Base-by-base conservation (phyloP, 2,888 invertebrate genomes). In the Lasius platythorax region DNA sequence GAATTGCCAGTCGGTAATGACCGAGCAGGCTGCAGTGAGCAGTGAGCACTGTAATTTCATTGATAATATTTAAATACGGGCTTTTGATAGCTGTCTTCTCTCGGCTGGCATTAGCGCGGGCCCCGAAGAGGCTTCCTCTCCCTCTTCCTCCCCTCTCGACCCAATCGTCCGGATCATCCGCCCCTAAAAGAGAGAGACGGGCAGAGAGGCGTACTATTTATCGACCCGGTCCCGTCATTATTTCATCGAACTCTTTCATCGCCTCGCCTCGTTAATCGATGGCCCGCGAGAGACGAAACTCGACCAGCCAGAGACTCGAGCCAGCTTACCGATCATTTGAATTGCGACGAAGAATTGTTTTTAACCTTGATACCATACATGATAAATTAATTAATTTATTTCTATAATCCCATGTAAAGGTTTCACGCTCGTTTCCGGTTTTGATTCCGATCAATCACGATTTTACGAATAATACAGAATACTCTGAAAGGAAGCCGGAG, bases 31-130 rank as follows among this genome's bases (percentile, higher is more conserved):
- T 79, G 84, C 68, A 23, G 76, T 82, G 83, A 87, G 84, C 87
- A 78, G 87, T 87, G 89, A 89, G 91, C 89, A 92, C 93, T 92
- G 91, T 94, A 94, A 94, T 94, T 94, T 93, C 90, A 91, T 92
- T 93, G 93, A 93, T 93, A 94, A 93, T 94, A 94, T 94, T 94
- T 94, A 94, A 94, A 94, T 94, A 92, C 89, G 90, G 92, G 92
- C 91, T 90, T 91, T 93, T 93, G 94, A 94, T 93, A 92, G 92
- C 91, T 90, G 92, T 91, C 92, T 92, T 91, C 91, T 89, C 87
- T 91, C 85, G 81, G 86, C 86, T 87, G 88, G 88, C 85, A 88
- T 87, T 88, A 89, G 82, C 84, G 83, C 85, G 85, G 85, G n/a
- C 84, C 86, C 86, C 72, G 84, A 74, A 85, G 85, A 85, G 85